Base-by-base conservation (phyloP, 2,797 vertebrate species). In the Allobates femoralis region DNA sequence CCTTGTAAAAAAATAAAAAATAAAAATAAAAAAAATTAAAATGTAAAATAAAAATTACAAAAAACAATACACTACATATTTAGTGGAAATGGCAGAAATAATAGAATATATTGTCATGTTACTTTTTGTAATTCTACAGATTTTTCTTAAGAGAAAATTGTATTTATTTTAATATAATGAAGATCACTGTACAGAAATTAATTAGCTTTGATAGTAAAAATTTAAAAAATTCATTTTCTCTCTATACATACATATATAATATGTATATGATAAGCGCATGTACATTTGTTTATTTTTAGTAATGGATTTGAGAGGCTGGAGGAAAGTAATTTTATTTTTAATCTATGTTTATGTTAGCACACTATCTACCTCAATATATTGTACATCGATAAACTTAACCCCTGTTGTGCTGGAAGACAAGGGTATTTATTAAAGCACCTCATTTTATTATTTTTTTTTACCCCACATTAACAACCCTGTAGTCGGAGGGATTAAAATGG, bases 101-200 rank as follows among this genome's bases (percentile, higher is more conserved):
- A 77, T 60, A 74, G 81, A 84, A 79, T 58, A 75, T 85, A 76
- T 88, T 81, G 75, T 84, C 66, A 74, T 53, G 81, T 83, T 83
- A 74, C 96, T 91, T 93, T 97, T 96, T 95, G 93, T 95, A 95
- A 96, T 95, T 95, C 92, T 94, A 93, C 95, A 94, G 92, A 93
- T 93, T 95, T 96, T 88, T 94, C 96, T 94, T 96, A 95, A 91
- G 93, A 94, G 94, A 90, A 53, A 92, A 93, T 95, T 94, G 93
- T 89, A 96, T 97, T 97, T 97, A 97, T 98, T 97, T 97, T 96
- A 95, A 95, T 96, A 96, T 94, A 94, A 94, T 94, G 91, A 93
- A 94, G 94, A 94, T 96, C 94, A 94, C 94, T 95, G 94, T 95
- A 90, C 93, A 94, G 83, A 88, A 81, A 60, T 90, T 92, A 89